Evolutionary conservation across 2,113 vertebrate genomes (phyloP).

Genomic region (Plotosus lineatus): DNA sequence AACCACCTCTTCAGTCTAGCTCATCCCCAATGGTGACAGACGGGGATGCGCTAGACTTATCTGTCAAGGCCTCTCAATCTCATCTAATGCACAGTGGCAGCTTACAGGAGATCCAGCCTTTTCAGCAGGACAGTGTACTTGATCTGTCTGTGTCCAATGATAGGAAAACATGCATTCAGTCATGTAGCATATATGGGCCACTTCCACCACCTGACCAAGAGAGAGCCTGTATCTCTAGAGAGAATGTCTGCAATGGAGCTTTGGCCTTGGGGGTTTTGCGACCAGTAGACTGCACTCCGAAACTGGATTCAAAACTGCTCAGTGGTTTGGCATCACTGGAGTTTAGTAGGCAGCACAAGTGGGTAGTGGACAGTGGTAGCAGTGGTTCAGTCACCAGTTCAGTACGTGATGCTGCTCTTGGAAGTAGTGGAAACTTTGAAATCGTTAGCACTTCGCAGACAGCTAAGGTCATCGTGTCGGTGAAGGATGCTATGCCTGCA

Average conservation of each 20-base stretch:
- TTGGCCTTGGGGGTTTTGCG: constrained; percentile 64
- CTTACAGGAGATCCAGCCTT: constrained; percentile 58
- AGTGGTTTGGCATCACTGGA: constrained; percentile 72
- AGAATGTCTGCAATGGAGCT: constrained; percentile 59
- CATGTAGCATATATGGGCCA: constrained; percentile 37
- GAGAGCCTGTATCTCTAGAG: constrained; percentile 55
- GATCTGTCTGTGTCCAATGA: constrained; percentile 84
- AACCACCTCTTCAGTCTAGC: constrained; percentile 46
- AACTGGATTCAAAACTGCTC: constrained; percentile 71
- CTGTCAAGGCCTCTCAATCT: constrained; percentile 76
- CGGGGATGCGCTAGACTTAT: constrained; percentile 90
- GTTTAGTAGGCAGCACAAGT: constrained; percentile 83
- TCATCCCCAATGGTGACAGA: constrained; percentile 65
- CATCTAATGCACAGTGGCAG: constrained; percentile 53
- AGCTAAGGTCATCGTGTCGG: constrained; percentile 94
- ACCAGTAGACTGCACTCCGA: constrained; percentile 65
- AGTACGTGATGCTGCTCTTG: constrained; percentile 74
- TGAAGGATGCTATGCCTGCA: constrained; percentile 92
- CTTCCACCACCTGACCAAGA: constrained; percentile 53
- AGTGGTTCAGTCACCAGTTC: constrained; percentile 58
- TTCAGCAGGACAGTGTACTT: constrained; percentile 81
- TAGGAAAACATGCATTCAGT: constrained; percentile 70
- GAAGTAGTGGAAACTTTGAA: constrained; percentile 79
- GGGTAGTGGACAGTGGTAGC: constrained; percentile 77
- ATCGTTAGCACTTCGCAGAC: constrained; percentile 88